Percentiles rank a stretch among this genome's conserved stretches.
These are phyloP conservation scores for Ondatra zibethicus DNA, from an alignment of 2,113 vertebrate species.

Conservation along the genomic window DNA sequence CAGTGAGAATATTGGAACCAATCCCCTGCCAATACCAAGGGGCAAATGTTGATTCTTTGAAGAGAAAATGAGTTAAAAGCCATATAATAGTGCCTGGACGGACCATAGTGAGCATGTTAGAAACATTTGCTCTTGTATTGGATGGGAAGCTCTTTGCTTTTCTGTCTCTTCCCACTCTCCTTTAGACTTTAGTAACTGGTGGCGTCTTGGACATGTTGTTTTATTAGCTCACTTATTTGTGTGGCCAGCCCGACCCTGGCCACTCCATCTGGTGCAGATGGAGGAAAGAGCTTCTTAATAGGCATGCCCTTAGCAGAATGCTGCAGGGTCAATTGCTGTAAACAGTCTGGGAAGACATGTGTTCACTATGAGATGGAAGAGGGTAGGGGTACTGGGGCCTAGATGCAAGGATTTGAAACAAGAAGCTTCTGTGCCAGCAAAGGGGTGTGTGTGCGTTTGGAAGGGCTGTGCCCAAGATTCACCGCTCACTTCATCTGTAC, in stretches of 20 bases:
- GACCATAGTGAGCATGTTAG: neutral
- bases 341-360: neutral
- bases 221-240: neutral
- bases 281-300: neutral
- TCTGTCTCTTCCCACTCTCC: neutral
- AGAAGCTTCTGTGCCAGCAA: neutral
- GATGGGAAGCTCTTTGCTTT: neutral
- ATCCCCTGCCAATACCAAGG: neutral
- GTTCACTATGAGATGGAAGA: neutral
- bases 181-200: neutral
- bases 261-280: neutral
- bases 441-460: neutral
- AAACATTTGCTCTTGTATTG: neutral
- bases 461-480: neutral
- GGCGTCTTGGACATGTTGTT: neutral
- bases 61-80: neutral
- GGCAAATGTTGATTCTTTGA: neutral
- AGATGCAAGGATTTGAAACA: neutral
- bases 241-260: neutral
- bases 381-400: neutral
- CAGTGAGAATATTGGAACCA: neutral
- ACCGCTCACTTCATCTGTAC: neutral
- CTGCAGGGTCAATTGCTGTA: conserved; percentile 25
- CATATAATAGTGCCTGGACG: neutral
- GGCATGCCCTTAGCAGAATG: neutral